Base-by-base conservation (phyloP, 2,888 invertebrate genomes). In the Acrobasis repandana region DNA sequence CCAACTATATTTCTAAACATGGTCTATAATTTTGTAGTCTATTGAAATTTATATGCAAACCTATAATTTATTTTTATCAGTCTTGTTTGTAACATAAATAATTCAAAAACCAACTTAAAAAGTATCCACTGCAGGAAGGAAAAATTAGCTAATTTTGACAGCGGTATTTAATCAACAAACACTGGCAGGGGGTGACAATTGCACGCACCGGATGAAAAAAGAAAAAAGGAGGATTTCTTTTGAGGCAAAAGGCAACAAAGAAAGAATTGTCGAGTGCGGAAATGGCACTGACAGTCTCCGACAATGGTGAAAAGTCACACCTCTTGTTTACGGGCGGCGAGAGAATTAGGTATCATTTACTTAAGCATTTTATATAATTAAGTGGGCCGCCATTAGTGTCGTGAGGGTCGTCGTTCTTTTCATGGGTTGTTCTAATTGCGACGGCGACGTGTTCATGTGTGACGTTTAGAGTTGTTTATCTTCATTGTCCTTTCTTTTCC, bases 331-430 rank as follows among this genome's bases (percentile, higher is more conserved):
- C 90, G 86, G 86, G 73, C 82, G 71, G 64, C 79, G 85, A 74
- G 69, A 65, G 83, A 85, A 91, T 91, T 90, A 90, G 89, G 88
- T 89, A 90, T 90, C 91, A 88, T 91, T 92, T 90, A 91, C 90
- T 92, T 89, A 88, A 90, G 90, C 83, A 86, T 88, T 91, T 90
- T 86, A 90, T 90, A 88, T 90, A 90, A 92, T 91, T 90, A 91
- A 88, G 86, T 81, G 74, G 82, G 80, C 79, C 79, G 77, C 85
- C 86, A 86, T 88, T 88, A 85, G 80, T 82, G 85, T 79, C 76
- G 75, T 74, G 75, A 81, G 88, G 88, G 86, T 79, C 81, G 83
- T 76, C 76, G 79, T 81, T 86, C 87, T 88, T 86, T 84, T 84
- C 80, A 75, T 75, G 75, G 71, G 74, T 68, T 64, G 69, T 74